Conservation (phyloP, 2,113 vertebrate species). For the Calyptommatus sinebrachiatus region DNA sequence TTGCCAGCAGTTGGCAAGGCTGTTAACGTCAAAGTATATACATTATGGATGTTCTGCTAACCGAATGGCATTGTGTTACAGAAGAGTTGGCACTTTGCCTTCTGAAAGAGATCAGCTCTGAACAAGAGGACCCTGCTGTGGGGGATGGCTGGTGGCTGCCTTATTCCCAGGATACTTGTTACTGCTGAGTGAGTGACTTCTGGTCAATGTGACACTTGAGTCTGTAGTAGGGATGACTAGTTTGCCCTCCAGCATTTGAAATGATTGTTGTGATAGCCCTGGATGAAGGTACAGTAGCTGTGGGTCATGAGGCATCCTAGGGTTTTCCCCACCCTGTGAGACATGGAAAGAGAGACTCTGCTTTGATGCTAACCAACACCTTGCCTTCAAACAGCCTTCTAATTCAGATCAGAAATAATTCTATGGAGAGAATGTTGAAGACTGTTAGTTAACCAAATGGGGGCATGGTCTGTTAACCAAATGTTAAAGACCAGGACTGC, state of each 20-base stretch:
- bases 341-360: too few species aligned
- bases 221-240: too few species aligned
- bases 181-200: not conserved
- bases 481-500: too few species aligned
- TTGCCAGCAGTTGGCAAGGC: not conserved
- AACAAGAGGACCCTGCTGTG: not conserved
- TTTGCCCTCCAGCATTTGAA: not conserved
- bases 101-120: not conserved
- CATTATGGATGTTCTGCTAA: conserved; percentile 35
- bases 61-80: not conserved
- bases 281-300: not conserved
- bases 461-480: too few species aligned
- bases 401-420: too few species aligned
- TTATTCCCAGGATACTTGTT: not conserved
- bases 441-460: too few species aligned
- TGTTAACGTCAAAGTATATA: conserved; percentile 30
- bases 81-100: not conserved
- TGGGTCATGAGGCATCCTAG: too few species aligned
- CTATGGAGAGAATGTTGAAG: too few species aligned
- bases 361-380: too few species aligned
- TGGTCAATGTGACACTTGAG: not conserved
- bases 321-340: too few species aligned
- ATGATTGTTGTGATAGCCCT: not conserved
- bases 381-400: too few species aligned
- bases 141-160: not conserved